phyloP scores from a whole-genome alignment of 2,113 vertebrate genomes.

The Grammomys dolichurus region DNA sequence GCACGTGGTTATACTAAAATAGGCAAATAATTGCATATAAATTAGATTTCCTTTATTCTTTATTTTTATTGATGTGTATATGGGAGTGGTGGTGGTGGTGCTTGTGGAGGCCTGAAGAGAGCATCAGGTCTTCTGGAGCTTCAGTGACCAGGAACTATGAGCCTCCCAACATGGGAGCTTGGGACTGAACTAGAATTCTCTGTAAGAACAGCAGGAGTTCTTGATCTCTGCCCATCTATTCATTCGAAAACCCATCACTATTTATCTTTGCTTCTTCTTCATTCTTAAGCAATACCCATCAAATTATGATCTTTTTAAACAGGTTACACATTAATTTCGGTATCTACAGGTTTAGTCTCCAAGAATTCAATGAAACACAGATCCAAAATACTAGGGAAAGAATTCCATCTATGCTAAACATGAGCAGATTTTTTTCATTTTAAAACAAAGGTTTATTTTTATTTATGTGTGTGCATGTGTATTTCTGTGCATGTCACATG shows the following conservation, averaged over 20 bases:
- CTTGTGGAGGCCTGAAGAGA: neutral
- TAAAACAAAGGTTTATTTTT: neutral
- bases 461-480: neutral
- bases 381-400: neutral
- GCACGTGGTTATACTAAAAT: neutral
- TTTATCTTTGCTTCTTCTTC: neutral
- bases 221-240: neutral
- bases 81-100: too few species aligned
- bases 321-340: neutral
- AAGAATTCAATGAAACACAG: neutral
- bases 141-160: neutral
- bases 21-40: neutral
- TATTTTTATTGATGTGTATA: neutral
- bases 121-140: neutral
- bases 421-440: too few species aligned
- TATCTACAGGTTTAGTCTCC: neutral
- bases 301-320: conserved; percentile 8
- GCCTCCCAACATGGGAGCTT: neutral
- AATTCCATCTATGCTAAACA: neutral
- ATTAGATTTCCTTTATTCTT: neutral
- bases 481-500: neutral
- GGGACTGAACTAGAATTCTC: neutral
- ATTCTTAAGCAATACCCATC: neutral
- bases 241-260: neutral
- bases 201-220: neutral